A percentile compares a stretch with the other conserved stretches of the same genome.
phyloP scores from a whole-genome alignment of 1,140 invertebrate genomes.

The Parasteatoda tepidariorum region DNA sequence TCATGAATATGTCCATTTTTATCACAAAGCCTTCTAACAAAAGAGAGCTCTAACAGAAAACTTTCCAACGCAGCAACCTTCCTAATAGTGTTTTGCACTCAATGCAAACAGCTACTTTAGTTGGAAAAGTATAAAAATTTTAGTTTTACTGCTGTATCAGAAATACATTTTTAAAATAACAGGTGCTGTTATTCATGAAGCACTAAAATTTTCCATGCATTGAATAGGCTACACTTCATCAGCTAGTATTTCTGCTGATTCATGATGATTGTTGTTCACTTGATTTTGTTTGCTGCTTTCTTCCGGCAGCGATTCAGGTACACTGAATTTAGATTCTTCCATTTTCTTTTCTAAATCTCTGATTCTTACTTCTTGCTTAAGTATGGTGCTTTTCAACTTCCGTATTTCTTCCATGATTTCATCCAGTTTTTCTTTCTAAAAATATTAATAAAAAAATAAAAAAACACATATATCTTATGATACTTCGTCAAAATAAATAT shows the following conservation, averaged over 20 bases:
- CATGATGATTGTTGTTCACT: constrained; percentile 55
- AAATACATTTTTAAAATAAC: background rate
- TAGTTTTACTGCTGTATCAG: background rate
- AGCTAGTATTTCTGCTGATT: constrained; percentile 22
- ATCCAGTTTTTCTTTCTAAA: constrained; percentile 75
- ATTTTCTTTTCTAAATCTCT: constrained; percentile 76
- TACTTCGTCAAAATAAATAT: too few species aligned
- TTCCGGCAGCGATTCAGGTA: background rate
- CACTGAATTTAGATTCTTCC: constrained; percentile 8
- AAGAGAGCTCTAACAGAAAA: constrained; percentile 43
- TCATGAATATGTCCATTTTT: constrained; percentile 35
- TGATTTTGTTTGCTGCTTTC: constrained; percentile 46
- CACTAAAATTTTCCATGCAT: background rate
- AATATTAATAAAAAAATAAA: constrained; percentile 58
- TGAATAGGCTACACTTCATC: constrained; percentile 47
- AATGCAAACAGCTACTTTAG: background rate
- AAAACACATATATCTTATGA: too few species aligned
- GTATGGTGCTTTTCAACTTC: constrained; percentile 91
- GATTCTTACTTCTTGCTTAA: constrained; percentile 93
- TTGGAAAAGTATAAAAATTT: background rate
- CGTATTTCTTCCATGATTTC: constrained; percentile 87
- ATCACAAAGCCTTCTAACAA: constrained; percentile 35
- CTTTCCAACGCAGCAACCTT: constrained; percentile 37
- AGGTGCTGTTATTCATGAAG: background rate
- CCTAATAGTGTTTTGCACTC: background rate